Percentiles rank a stretch among this genome's conserved stretches.
Conservation (phyloP, 1,140 invertebrate genomes). For the Amphibalanus amphitrite region DNA sequence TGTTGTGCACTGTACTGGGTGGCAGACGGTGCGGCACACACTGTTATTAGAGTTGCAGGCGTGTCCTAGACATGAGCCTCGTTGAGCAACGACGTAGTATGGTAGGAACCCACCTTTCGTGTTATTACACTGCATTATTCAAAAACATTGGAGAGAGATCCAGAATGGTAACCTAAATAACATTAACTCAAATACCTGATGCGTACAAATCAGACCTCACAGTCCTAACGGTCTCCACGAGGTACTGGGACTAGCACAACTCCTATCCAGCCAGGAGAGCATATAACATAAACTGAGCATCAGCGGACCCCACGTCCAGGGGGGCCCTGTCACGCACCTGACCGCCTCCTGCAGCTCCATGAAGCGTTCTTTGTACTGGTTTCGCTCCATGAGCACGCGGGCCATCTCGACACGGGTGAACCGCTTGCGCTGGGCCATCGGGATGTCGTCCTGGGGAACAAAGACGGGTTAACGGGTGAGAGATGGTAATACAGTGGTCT, state of each 20-base stretch:
- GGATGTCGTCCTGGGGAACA: slow-evolving; percentile 84
- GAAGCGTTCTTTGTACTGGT: slow-evolving; percentile 69
- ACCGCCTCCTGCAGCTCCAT: slow-evolving; percentile 99
- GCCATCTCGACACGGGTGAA: slow-evolving; percentile 99
- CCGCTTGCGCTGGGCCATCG: slow-evolving; percentile 84
- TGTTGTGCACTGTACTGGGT: too few relatives aligned
- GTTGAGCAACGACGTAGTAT: too few relatives aligned
- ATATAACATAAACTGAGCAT: not conserved
- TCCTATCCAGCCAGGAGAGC: not conserved
- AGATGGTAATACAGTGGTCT: too few relatives aligned
- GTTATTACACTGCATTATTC: not conserved
- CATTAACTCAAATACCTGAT: not conserved
- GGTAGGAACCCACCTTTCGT: too few relatives aligned
- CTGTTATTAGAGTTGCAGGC: too few relatives aligned
- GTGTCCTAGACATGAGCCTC: too few relatives aligned
- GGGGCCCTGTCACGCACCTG: not conserved
- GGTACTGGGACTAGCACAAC: too few relatives aligned
- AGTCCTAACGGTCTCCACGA: too few relatives aligned
- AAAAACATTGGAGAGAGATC: not conserved
- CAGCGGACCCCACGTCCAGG: not conserved
- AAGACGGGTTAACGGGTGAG: too few relatives aligned
- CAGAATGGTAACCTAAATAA: not conserved
- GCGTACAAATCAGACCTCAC: too few relatives aligned
- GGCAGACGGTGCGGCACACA: too few relatives aligned
- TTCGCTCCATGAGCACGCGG: slow-evolving; percentile 92